A percentile compares a stretch with the other conserved stretches of the same genome.
These are phyloP conservation scores for Pomacea canaliculata DNA, from an alignment of 2,888 invertebrate genomes.

Conservation along the genomic window DNA sequence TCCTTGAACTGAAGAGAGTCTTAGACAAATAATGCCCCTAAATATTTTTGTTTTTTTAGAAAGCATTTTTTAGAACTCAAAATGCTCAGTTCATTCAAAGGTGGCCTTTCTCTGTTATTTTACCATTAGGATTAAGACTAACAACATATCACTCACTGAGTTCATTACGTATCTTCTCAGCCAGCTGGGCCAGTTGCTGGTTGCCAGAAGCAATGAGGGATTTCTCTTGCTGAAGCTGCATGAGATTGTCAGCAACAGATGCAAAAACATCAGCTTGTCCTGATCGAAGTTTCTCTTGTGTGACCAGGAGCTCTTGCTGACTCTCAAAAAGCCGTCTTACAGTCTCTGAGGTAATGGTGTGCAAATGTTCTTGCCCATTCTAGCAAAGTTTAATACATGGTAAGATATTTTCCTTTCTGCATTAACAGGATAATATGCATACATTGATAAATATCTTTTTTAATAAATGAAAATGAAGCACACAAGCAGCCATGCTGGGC, in stretches of 20 bases:
- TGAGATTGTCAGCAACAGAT: slow-evolving; percentile 74
- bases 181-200: slow-evolving; percentile 73
- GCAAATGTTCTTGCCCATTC: slow-evolving; percentile 72
- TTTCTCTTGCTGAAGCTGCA: slow-evolving; percentile 75
- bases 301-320: slow-evolving; percentile 72
- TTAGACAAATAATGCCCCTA: no score
- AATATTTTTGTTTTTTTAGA: no score
- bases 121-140: neutral
- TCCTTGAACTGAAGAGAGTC: no score
- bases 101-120: neutral
- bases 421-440: no score
- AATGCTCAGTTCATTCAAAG: neutral
- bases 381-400: slow-evolving; percentile 35
- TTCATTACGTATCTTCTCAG: slow-evolving; percentile 73
- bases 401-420: no score
- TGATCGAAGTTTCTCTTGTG: slow-evolving; percentile 70
- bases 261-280: slow-evolving; percentile 70
- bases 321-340: slow-evolving; percentile 70
- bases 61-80: no score
- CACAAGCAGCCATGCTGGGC: no score
- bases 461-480: no score
- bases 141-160: slow-evolving; percentile 68
- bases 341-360: slow-evolving; percentile 70
- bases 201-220: slow-evolving; percentile 76
- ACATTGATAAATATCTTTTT: no score